Percentiles rank a stretch among this genome's conserved stretches.
Evolutionary conservation across 2,113 vertebrate genomes (phyloP).

Genomic region (Smithornis capensis): DNA sequence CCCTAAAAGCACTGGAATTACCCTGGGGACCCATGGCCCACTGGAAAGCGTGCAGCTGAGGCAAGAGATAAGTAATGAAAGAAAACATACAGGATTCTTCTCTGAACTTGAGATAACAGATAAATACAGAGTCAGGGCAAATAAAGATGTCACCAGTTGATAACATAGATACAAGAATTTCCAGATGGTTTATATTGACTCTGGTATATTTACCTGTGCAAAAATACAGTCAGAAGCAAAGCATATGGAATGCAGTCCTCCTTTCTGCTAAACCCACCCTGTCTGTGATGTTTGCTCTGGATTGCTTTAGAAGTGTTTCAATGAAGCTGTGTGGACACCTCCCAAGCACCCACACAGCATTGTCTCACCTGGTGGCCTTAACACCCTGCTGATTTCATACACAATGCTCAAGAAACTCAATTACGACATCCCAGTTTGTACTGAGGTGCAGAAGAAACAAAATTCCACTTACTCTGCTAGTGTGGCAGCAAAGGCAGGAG

Average conservation of each 20-base stretch:
- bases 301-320: neutral
- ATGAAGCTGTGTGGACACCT: neutral
- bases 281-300: accelerated
- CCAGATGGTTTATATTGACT: neutral
- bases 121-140: neutral
- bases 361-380: neutral
- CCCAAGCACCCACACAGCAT: neutral
- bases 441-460: neutral
- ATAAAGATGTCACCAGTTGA: neutral
- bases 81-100: neutral
- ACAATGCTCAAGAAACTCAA: neutral
- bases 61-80: neutral
- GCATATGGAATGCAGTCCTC: neutral
- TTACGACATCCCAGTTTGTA: neutral
- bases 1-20: neutral
- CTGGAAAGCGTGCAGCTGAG: neutral
- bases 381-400: accelerated
- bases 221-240: neutral
- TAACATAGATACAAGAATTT: neutral
- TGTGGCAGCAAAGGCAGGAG: neutral
- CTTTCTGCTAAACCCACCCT: neutral
- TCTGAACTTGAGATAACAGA: neutral
- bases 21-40: neutral
- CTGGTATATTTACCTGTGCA: neutral
- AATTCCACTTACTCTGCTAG: neutral